Percentiles rank a stretch among this genome's conserved stretches.
Evolutionary conservation across 1,140 invertebrate genomes (phyloP).

Genomic region (Drosophila bocki): DNA sequence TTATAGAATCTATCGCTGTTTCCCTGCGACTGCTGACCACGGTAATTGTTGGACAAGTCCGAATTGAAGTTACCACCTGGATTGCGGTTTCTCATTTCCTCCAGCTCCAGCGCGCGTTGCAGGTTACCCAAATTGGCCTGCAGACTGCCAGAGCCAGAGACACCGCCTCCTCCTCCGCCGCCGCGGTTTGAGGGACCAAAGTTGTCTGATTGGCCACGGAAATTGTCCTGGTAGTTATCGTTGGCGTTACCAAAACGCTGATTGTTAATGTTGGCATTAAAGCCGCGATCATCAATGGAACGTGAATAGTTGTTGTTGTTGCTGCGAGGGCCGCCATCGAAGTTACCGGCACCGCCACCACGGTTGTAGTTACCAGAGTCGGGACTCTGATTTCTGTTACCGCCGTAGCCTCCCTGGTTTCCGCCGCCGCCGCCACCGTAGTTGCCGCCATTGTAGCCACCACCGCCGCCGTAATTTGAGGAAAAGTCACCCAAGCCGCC

Average conservation of each 20-base stretch:
- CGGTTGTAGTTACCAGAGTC: slow-evolving; percentile 34
- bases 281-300: slow-evolving; percentile 18
- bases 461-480: slow-evolving; percentile 1
- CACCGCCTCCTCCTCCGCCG: neutral
- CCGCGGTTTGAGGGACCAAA: slow-evolving; percentile 6
- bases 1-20: slow-evolving; percentile 20
- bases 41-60: slow-evolving; percentile 4
- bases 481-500: slow-evolving; percentile 21
- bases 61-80: neutral
- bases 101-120: slow-evolving; percentile 11
- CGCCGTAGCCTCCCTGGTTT: slow-evolving; percentile 14
- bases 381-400: slow-evolving; percentile 35
- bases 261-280: slow-evolving; percentile 10
- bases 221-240: slow-evolving; percentile 32
- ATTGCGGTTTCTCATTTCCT: slow-evolving; percentile 15
- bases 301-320: slow-evolving; percentile 32
- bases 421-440: slow-evolving; percentile 3
- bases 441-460: slow-evolving; percentile 3
- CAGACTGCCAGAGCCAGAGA: neutral
- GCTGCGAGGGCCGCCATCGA: slow-evolving; percentile 7
- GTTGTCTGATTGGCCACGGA: slow-evolving; percentile 13
- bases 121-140: slow-evolving; percentile 13
- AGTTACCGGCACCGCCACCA: slow-evolving; percentile 19
- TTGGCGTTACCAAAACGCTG: slow-evolving; percentile 18
- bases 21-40: slow-evolving; percentile 13